These are phyloP conservation scores for Apis florea DNA, from an alignment of 1,140 invertebrate genomes.

Conservation along the genomic window DNA sequence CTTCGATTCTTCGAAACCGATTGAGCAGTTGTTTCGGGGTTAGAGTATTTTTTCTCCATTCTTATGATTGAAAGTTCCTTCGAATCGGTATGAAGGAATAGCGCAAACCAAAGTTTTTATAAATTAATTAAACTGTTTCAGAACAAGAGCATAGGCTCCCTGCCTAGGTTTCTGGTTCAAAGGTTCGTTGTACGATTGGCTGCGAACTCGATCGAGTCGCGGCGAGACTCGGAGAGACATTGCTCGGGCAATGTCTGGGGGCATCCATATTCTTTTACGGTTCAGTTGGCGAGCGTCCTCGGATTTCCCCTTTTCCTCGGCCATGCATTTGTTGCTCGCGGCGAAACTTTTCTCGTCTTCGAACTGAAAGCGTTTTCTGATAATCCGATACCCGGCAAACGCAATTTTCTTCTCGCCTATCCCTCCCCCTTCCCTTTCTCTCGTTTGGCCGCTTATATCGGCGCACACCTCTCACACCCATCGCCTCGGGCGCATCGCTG, in stretches of 20 bases:
- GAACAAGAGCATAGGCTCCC: no score
- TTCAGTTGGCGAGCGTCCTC: constrained; percentile 11
- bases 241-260: background rate
- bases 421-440: background rate
- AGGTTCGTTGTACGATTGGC: background rate
- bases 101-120: no score
- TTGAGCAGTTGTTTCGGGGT: no score
- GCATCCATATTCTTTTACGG: constrained; percentile 15
- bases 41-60: no score
- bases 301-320: constrained; percentile 16
- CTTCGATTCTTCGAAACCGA: no score
- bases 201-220: background rate
- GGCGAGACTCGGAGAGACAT: background rate
- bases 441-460: no score
- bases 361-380: constrained; percentile 52
- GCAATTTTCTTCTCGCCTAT: constrained; percentile 32
- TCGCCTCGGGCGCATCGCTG: background rate
- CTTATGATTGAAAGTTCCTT: no score
- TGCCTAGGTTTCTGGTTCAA: no score
- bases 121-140: no score
- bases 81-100: no score
- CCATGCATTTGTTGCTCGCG: constrained; percentile 16
- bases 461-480: no score
- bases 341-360: constrained; percentile 48
- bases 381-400: constrained; percentile 39